A percentile compares a stretch with the other conserved stretches of the same genome.
Evolutionary conservation across 2,888 invertebrate genomes (phyloP).

Genomic region (Agrochola lota): DNA sequence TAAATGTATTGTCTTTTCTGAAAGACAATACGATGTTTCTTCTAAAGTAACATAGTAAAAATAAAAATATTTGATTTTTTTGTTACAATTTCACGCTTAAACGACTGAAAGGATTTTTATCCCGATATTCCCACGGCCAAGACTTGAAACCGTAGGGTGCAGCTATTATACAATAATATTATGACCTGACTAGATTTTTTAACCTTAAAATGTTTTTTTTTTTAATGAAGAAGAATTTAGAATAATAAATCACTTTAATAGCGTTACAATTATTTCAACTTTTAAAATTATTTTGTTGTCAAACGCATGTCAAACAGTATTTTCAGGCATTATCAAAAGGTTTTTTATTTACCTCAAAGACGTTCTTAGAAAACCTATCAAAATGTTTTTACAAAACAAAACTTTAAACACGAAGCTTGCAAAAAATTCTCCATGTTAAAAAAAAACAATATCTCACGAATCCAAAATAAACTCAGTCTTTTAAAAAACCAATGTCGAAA

Average conservation of each 20-base stretch:
- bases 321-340: not conserved
- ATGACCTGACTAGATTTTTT: not conserved
- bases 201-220: not conserved
- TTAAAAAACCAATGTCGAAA: not conserved
- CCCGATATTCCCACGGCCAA: no score
- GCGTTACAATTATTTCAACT: no score
- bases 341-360: not conserved
- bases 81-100: no score
- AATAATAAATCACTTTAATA: no score
- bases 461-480: not conserved
- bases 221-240: no score
- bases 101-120: no score
- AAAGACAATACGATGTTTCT: no score
- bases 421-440: not conserved
- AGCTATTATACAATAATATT: not conserved
- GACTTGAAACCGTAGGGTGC: no score
- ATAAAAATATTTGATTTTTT: no score
- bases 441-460: not conserved
- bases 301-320: not conserved
- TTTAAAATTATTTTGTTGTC: no score
- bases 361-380: not conserved
- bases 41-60: no score
- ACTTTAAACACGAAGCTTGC: not conserved
- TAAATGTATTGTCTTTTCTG: not conserved
- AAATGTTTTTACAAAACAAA: not conserved